Base-by-base conservation (phyloP, 1,140 invertebrate genomes). In the Dreissena rostriformis region DNA sequence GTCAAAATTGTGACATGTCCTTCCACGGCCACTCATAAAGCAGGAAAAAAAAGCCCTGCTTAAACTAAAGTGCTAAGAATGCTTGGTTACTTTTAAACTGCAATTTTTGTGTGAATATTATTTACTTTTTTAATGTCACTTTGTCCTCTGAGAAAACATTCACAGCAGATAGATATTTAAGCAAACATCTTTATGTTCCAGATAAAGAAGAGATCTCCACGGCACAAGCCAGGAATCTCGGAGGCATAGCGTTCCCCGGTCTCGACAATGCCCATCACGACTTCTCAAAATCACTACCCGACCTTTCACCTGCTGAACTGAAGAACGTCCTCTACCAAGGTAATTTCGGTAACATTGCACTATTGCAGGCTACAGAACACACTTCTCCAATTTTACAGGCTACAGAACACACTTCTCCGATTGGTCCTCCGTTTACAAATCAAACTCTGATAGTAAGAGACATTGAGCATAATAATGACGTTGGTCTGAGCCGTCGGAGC, bases 261-360 rank as follows among this genome's bases (percentile, higher is more conserved):
- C 79, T 82, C 1, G 71, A 82, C 66, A 82, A 82, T 61, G 67
- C 79, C 15, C 79, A 82, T 63, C 71, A 82, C 63, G 79, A 82
- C 57, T 82, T 82, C 57, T 65, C 79, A 11, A 73, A 65, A 39
- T 28, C 57, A 28, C 24, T 82, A 11, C 70, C 79, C n/a, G 79
- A 82, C 7, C 73, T 82, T 15, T 82, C 79, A 17, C 49, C 70
- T 12, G 39, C 53, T 1, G 79, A 82, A 24, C 70, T 82, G 29
- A 82, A 82, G 65, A 53, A 82, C 49, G 79, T 70, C 8, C 79
- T 82, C 22, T 82, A 82, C 55, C 67, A 82, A 82, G 79, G 79
- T 82, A 82, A 82, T 61, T 63, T 7, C 66, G 51, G 52, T 74
- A 74, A 29, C 66, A 53, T 72, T 81, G n/a, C n/a, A n/a, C n/a